Percentiles rank a stretch among this genome's conserved stretches.
Conservation (phyloP, 2,113 vertebrate genomes). For the Anhinga anhinga region DNA sequence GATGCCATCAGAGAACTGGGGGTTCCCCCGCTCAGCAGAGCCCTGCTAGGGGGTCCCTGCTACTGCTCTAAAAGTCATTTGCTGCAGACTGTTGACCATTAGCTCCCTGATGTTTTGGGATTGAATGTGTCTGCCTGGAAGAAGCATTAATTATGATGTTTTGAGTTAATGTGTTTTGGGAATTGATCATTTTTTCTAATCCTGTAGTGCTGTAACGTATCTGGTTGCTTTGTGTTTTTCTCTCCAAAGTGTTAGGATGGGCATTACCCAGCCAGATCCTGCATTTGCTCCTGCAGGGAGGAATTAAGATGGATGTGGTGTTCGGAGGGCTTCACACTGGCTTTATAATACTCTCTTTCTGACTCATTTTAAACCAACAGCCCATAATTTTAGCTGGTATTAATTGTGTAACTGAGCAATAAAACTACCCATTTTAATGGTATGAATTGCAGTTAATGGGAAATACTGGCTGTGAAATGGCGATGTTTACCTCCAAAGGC, state of each 20-base stretch:
- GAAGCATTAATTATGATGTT: not conserved
- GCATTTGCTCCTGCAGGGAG: not conserved
- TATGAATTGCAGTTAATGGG: not conserved
- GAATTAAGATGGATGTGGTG: not conserved
- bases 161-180: not conserved
- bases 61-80: not conserved
- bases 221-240: not conserved
- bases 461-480: not conserved
- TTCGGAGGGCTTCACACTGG: not conserved
- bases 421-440: not conserved
- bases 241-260: not conserved
- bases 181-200: not conserved
- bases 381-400: not conserved
- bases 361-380: not conserved
- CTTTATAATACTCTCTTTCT: not conserved
- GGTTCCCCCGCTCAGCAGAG: not conserved
- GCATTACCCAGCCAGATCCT: not conserved
- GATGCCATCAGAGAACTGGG: not conserved
- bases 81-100: not conserved
- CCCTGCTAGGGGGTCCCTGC: not conserved
- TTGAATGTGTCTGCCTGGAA: not conserved
- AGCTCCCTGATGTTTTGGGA: not conserved
- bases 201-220: not conserved
- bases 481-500: not conserved
- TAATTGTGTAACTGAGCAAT: not conserved